A percentile compares a stretch with the other conserved stretches of the same genome.
phyloP scores from a whole-genome alignment of 1,140 invertebrate species.

The Scaptomyza graminum region DNA sequence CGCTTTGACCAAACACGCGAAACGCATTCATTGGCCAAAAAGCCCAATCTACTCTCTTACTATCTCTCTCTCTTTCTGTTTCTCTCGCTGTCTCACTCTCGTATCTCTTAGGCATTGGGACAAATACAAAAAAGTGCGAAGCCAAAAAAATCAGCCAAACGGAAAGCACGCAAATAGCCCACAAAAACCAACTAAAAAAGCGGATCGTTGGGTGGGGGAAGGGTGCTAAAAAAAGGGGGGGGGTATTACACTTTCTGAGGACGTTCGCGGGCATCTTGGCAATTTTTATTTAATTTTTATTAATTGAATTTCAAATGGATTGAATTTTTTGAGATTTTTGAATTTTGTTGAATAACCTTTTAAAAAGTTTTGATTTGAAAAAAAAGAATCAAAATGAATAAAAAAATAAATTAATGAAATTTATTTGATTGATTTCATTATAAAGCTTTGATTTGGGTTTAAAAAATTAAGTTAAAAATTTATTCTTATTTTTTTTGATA shows the following conservation, averaged over 20 bases:
- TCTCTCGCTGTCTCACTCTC: background rate
- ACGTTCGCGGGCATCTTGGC: constrained; percentile 28
- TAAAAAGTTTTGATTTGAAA: too few species aligned
- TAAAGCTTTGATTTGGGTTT: too few species aligned
- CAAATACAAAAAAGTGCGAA: constrained; percentile 38
- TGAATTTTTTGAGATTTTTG: too few species aligned
- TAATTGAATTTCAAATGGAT: too few species aligned
- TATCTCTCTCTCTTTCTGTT: background rate
- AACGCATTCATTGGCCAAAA: constrained; percentile 21
- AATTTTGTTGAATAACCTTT: too few species aligned
- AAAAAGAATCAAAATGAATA: too few species aligned
- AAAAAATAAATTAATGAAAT: too few species aligned
- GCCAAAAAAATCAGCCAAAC: constrained; percentile 45
- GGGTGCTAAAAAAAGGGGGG: too few species aligned
- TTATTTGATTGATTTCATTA: too few species aligned
- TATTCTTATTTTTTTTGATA: too few species aligned
- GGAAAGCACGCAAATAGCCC: constrained; percentile 39
- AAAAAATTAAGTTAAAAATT: too few species aligned
- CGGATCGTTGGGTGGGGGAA: background rate
- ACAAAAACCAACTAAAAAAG: constrained; percentile 1
- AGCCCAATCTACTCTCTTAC: background rate
- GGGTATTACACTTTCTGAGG: background rate
- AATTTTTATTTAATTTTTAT: constrained; percentile 58
- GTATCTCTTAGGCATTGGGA: constrained; percentile 1
- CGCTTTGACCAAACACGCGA: constrained; percentile 13